Conservation (phyloP, 2,113 vertebrate species). For the Tachycineta bicolor region DNA sequence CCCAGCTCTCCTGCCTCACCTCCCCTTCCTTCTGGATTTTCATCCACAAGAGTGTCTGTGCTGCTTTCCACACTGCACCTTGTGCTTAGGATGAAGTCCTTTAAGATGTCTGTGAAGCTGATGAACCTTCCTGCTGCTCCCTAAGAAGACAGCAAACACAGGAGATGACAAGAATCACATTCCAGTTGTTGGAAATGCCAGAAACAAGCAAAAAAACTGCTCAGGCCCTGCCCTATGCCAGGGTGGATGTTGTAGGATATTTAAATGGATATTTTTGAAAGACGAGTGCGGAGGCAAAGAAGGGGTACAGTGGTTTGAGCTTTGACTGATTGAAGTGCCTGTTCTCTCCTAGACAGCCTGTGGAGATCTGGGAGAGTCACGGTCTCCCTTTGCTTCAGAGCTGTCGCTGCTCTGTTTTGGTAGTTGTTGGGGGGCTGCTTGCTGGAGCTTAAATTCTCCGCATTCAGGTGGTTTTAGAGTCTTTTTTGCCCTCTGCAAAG, state of each 20-base stretch:
- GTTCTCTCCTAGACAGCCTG: not conserved
- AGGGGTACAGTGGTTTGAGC: not conserved
- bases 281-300: not conserved
- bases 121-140: not conserved
- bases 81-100: not conserved
- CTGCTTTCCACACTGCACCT: not conserved
- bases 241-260: not conserved
- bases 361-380: not conserved
- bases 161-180: not conserved
- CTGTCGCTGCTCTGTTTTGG: no score
- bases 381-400: not conserved
- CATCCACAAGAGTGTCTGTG: not conserved
- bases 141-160: not conserved
- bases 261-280: not conserved
- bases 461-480: no score
- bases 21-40: not conserved
- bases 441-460: no score
- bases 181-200: not conserved
- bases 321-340: not conserved
- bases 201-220: not conserved
- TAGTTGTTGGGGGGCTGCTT: no score
- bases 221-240: not conserved
- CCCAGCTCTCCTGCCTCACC: not conserved
- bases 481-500: no score
- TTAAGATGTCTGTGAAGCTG: not conserved